Conservation (phyloP, 2,888 invertebrate species). For the Falcaria lacertinaria region DNA sequence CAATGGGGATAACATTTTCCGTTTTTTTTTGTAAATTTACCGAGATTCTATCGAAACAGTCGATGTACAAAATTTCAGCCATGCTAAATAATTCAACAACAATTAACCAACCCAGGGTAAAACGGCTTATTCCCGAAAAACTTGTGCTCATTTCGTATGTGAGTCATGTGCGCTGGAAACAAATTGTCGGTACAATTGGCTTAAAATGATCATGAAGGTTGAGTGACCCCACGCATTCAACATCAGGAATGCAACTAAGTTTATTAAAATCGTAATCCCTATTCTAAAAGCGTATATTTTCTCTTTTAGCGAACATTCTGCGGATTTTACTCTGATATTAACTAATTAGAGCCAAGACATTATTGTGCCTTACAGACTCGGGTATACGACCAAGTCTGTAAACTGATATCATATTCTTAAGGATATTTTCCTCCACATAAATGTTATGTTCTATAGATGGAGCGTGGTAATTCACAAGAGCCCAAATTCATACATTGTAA, state of each 20-base stretch:
- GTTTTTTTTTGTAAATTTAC: too few relatives aligned
- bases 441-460: too few relatives aligned
- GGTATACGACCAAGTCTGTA: too few relatives aligned
- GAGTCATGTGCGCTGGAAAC: slow-evolving; percentile 27
- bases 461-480: too few relatives aligned
- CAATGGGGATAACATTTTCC: too few relatives aligned
- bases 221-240: slow-evolving; percentile 14
- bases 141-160: slow-evolving; percentile 6
- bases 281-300: slow-evolving; percentile 1
- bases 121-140: neutral
- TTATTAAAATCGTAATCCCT: neutral
- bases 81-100: neutral
- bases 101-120: slow-evolving; percentile 1
- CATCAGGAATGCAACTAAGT: slow-evolving; percentile 10
- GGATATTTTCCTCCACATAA: too few relatives aligned
- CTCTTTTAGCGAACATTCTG: slow-evolving; percentile 13
- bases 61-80: neutral
- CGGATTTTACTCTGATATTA: too few relatives aligned
- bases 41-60: neutral
- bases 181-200: slow-evolving; percentile 17
- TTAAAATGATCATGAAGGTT: slow-evolving; percentile 14
- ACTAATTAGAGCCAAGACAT: too few relatives aligned
- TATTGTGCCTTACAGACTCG: too few relatives aligned
- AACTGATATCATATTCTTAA: too few relatives aligned
- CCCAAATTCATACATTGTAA: too few relatives aligned